These are phyloP conservation scores for Drosophila pegasa DNA, from an alignment of 2,888 invertebrate species.

Conservation along the genomic window DNA sequence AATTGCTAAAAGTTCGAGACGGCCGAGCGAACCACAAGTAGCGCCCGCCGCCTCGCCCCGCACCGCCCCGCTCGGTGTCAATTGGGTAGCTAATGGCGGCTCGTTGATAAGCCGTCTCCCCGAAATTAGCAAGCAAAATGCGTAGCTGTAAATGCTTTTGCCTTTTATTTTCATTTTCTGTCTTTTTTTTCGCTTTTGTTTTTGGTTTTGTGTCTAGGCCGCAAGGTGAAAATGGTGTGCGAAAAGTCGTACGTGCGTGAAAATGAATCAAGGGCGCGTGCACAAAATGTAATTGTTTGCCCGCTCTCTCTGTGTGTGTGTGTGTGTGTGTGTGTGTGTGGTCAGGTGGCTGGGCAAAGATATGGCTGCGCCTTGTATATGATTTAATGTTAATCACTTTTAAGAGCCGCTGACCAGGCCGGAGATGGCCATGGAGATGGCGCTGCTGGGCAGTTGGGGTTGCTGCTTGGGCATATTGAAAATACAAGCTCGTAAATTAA, in stretches of 20 bases:
- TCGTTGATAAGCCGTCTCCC: conserved; percentile 69
- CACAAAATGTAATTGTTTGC: conserved; percentile 72
- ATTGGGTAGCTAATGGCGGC: conserved; percentile 62
- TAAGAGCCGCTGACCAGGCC: conserved; percentile 43
- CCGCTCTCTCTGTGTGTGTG: too few species aligned
- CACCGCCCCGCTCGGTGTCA: conserved; percentile 48
- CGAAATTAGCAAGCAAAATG: conserved; percentile 81
- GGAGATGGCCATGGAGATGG: neutral
- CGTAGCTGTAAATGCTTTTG: conserved; percentile 78
- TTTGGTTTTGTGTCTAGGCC: conserved; percentile 38
- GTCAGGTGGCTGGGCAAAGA: conserved; percentile 71
- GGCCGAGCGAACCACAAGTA: neutral
- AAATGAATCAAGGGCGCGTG: conserved; percentile 71
- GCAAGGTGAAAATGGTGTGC: conserved; percentile 80
- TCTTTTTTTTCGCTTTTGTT: conserved; percentile 17
- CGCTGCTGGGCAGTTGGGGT: neutral
- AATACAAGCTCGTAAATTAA: conserved; percentile 79
- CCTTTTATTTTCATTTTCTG: conserved; percentile 34
- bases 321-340: conserved; percentile 43
- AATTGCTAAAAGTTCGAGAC: conserved; percentile 63
- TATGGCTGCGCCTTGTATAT: conserved; percentile 63
- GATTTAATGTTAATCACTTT: conserved; percentile 81
- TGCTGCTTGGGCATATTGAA: conserved; percentile 61
- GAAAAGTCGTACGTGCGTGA: conserved; percentile 79
- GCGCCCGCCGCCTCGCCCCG: neutral